Percentiles rank a stretch among this genome's conserved stretches.
Evolutionary conservation across 2,113 vertebrate genomes (phyloP).

Genomic region (Turdus rufiventris): DNA sequence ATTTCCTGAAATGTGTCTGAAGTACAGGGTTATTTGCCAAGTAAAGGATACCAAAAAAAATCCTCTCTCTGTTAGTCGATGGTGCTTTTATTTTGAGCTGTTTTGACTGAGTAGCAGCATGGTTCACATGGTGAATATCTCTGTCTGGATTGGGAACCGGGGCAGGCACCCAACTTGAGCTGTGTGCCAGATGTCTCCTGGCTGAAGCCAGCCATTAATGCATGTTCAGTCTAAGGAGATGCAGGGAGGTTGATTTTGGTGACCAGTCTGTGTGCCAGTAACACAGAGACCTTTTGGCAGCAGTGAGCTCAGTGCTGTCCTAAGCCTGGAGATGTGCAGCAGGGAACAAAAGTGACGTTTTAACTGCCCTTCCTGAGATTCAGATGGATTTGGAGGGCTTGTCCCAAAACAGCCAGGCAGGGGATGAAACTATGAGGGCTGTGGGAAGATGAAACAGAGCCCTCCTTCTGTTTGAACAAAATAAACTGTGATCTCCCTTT

Average conservation of each 20-base stretch:
- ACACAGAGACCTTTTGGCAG: neutral
- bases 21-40: neutral
- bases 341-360: neutral
- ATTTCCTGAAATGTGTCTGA: conserved; percentile 31
- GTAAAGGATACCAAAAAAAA: conserved; percentile 13
- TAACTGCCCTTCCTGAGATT: neutral
- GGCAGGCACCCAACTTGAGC: neutral
- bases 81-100: neutral
- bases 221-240: neutral
- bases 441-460: neutral
- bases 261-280: neutral
- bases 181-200: neutral
- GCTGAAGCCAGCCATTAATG: neutral
- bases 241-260: neutral
- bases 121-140: conserved; percentile 24
- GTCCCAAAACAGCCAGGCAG: neutral
- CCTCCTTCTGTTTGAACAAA: neutral
- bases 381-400: neutral
- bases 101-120: neutral
- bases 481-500: neutral
- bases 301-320: fast-evolving
- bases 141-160: neutral
- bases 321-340: neutral
- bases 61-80: neutral
- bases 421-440: neutral